Base-by-base conservation (phyloP, 2,888 invertebrate genomes). In the Parapristionchus giblindavisi region DNA sequence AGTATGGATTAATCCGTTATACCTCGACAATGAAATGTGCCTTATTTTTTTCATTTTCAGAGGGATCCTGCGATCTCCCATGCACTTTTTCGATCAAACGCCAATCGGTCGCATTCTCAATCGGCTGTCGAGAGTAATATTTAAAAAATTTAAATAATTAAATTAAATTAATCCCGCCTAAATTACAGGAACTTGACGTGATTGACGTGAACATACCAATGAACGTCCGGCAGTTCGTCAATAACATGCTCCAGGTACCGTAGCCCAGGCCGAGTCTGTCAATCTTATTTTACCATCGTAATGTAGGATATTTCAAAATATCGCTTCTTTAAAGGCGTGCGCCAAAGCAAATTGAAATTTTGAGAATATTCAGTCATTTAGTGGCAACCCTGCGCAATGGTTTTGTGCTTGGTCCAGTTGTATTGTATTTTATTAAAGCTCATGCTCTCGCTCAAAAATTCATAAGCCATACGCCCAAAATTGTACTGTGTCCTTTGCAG, bases 71-170 rank as follows among this genome's bases (percentile, higher is more conserved):
- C 84, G 83, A 32, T 82, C 83, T 86, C 78, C 85, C 73, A 79
- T 87, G 82, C 76, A 83, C n/a, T 89, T 89, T 80, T 89, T 88
- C 78, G 88, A 89, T 77, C 79, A 80, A 29, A 89, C 87, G 21
- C 88, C 88, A 5, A 81, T 83, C 24, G 89, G 89, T 17, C 81
- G 88, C 38, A 84, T 89, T 29, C 79, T 89, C 75, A 81, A 80
- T 65, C 58, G 81, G 34, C 48, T 81, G 24, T 77, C 80, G 0
- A 58, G 78, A 56, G 81, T 81, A 14, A 76, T 68, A 27, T 6
- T 2, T 3, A 17, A 14, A 17, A 60, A 34, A 32, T 34, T 8
- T 27, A n/a, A 27, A 17, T 3, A 61, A 21, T 5, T 56, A 29
- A 24, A 2, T 27, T 56, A 3, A 5, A 29, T 56, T 21, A 52